Percentiles rank a stretch among this genome's conserved stretches.
These are phyloP conservation scores for Lucilia sericata DNA, from an alignment of 1,140 invertebrate genomes.

Conservation along the genomic window DNA sequence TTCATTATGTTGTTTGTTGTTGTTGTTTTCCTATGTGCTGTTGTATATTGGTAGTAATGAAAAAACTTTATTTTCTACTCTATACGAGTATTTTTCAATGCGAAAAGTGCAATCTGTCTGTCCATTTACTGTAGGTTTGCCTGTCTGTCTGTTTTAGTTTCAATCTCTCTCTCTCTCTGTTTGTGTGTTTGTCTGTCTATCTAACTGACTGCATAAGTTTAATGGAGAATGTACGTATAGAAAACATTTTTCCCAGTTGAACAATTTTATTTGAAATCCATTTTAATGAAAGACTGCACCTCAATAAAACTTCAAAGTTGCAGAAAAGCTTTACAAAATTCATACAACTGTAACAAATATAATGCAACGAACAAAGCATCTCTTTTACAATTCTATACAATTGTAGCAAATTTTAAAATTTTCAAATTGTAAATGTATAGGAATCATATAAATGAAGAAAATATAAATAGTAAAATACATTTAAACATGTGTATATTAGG, in stretches of 20 bases:
- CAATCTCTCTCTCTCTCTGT: neutral
- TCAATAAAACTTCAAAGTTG: slow-evolving; percentile 20
- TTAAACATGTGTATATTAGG: too few species aligned
- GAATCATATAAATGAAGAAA: neutral
- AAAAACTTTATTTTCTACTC: neutral
- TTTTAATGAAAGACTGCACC: slow-evolving; percentile 29
- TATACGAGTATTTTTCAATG: neutral
- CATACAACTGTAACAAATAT: slow-evolving; percentile 4
- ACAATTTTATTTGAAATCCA: slow-evolving; percentile 24
- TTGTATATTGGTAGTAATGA: neutral
- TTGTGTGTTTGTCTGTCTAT: neutral
- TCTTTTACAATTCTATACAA: neutral
- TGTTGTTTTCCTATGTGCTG: too few species aligned
- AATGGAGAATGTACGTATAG: neutral
- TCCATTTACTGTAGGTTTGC: neutral
- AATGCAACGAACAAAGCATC: neutral
- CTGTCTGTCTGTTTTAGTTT: neutral
- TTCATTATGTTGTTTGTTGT: too few species aligned
- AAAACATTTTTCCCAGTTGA: slow-evolving; percentile 24
- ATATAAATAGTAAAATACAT: too few species aligned
- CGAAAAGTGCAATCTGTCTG: neutral
- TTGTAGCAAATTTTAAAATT: neutral
- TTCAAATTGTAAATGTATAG: neutral
- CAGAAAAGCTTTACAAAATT: slow-evolving; percentile 4
- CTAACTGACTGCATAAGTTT: slow-evolving; percentile 27